Evolutionary conservation across 2,113 vertebrate species (phyloP).

Genomic region (Thermophis baileyi): DNA sequence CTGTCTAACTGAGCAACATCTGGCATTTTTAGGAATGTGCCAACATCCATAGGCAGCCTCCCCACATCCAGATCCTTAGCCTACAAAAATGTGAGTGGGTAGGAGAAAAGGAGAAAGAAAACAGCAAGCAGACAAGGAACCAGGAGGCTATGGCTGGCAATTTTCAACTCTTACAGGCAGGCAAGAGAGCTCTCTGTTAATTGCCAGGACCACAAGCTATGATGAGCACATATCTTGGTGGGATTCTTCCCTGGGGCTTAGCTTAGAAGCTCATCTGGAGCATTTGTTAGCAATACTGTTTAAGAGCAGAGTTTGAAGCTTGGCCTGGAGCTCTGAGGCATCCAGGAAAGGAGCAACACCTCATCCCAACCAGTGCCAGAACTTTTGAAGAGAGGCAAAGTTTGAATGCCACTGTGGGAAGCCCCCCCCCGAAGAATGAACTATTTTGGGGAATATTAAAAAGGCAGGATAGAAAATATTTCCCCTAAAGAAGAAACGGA

Average conservation of each 20-base stretch:
- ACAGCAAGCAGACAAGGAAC: background rate
- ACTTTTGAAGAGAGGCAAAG: background rate
- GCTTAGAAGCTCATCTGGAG: background rate
- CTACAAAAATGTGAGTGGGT: background rate
- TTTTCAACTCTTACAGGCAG: background rate
- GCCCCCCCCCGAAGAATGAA: no score
- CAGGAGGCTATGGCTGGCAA: background rate
- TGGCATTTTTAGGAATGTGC: background rate
- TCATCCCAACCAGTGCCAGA: background rate
- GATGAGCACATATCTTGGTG: background rate
- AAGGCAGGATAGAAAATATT: no score
- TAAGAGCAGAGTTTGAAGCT: background rate
- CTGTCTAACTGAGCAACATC: background rate
- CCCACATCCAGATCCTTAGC: background rate
- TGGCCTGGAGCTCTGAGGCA: background rate
- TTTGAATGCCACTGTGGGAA: background rate
- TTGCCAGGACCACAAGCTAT: background rate
- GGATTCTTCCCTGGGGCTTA: background rate
- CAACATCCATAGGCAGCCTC: background rate
- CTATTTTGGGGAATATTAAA: no score
- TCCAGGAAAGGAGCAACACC: background rate
- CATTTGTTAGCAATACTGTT: background rate
- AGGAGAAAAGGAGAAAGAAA: background rate
- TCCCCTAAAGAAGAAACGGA: no score
- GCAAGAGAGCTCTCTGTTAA: background rate